These are phyloP conservation scores for Marisa cornuarietis DNA, from an alignment of 1,140 invertebrate species.

Conservation along the genomic window DNA sequence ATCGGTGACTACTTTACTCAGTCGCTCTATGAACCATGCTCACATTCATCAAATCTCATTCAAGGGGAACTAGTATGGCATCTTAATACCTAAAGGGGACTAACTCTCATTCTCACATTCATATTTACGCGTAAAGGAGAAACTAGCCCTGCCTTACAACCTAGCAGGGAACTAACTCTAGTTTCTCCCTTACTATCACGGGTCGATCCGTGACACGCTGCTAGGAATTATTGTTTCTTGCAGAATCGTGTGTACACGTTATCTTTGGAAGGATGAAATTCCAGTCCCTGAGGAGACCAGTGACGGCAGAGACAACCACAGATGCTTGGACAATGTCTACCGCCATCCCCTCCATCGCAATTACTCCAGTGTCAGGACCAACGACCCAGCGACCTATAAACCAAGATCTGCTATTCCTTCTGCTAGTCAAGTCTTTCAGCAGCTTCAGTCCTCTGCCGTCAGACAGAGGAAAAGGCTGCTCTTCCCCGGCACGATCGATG, in stretches of 20 bases:
- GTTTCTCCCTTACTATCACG: too few species aligned
- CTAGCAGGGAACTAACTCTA: too few species aligned
- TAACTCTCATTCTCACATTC: too few species aligned
- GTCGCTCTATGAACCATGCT: too few species aligned
- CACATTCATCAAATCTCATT: too few species aligned
- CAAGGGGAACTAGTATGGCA: too few species aligned
- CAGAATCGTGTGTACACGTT: constrained; percentile 38
- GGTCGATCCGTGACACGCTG: too few species aligned
- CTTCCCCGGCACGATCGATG: not conserved
- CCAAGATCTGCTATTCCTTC: not conserved
- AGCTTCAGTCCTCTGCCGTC: not conserved
- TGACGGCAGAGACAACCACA: constrained; percentile 19
- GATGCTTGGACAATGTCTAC: constrained; percentile 11
- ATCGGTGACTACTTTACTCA: too few species aligned
- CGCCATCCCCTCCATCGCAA: constrained; percentile 17
- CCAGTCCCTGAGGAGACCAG: constrained; percentile 7
- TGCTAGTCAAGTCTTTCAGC: not conserved
- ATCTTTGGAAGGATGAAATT: constrained; percentile 29
- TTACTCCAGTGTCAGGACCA: constrained; percentile 9
- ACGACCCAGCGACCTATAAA: not conserved
- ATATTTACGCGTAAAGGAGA: too few species aligned
- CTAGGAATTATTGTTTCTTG: not conserved
- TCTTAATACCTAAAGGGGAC: too few species aligned
- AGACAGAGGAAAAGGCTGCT: not conserved
- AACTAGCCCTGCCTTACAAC: too few species aligned